A percentile compares a stretch with the other conserved stretches of the same genome.
Conservation (phyloP, 2,888 invertebrate genomes). For the Chydorus sphaericus region DNA sequence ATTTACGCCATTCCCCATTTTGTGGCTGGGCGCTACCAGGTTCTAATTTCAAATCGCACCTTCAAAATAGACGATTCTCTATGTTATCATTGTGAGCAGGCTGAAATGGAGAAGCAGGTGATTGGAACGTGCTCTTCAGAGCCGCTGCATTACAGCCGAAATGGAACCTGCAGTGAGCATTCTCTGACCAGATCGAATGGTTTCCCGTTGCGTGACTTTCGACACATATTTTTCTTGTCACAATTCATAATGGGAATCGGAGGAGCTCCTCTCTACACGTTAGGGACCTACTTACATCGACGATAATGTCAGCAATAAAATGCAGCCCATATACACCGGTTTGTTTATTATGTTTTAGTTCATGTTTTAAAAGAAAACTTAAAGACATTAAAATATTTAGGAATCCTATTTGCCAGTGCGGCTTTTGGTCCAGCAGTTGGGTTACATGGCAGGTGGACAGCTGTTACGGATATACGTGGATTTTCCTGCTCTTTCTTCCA, state of each 20-base stretch:
- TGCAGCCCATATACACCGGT: slow-evolving; percentile 76
- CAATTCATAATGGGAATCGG: slow-evolving; percentile 76
- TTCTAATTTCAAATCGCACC: no score
- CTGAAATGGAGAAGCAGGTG: not conserved
- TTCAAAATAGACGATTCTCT: no score
- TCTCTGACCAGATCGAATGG: no score
- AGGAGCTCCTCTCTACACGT: slow-evolving; percentile 71
- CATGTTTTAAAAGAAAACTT: no score
- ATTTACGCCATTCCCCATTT: slow-evolving; percentile 72
- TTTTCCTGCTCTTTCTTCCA: slow-evolving; percentile 73
- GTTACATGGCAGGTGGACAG: slow-evolving; percentile 68
- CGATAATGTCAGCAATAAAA: slow-evolving; percentile 66
- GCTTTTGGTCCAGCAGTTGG: no score
- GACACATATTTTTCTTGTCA: slow-evolving; percentile 47
- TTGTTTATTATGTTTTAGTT: slow-evolving; percentile 26
- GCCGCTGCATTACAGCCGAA: no score
- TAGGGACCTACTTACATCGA: no score
- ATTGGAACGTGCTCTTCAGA: not conserved
- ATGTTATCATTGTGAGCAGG: no score
- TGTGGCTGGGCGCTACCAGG: slow-evolving; percentile 48
- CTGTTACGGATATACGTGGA: slow-evolving; percentile 63
- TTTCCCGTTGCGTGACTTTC: slow-evolving; percentile 20
- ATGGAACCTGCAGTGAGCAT: no score
- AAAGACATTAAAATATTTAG: not conserved
- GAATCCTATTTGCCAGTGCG: no score